phyloP scores from a whole-genome alignment of 30 jellyfish, hydroid and myxozoan genomes.

The Sanderia malayensis region DNA sequence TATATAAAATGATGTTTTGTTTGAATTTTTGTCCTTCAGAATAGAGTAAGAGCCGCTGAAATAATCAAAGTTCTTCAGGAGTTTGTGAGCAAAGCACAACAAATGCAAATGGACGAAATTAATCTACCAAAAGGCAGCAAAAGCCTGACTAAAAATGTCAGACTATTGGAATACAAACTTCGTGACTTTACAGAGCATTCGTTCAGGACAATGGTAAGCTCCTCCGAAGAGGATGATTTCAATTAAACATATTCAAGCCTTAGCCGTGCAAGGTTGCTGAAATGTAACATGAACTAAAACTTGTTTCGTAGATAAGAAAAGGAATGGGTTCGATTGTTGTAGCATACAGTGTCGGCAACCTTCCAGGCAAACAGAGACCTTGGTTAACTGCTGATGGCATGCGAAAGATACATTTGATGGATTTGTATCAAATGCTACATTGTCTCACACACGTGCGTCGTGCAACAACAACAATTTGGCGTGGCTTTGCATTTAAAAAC shows the following conservation, averaged over 20 bases:
- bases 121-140: constrained; percentile 29
- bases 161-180: constrained; percentile 41
- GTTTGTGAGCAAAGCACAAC: constrained; percentile 43
- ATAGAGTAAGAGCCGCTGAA: constrained; percentile 13
- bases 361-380: constrained; percentile 29
- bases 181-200: constrained; percentile 40
- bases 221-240: no score
- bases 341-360: constrained; percentile 44
- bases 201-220: no score
- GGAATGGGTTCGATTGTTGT: constrained; percentile 14
- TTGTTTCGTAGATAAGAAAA: constrained; percentile 6
- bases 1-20: neutral
- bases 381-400: constrained; percentile 12
- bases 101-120: constrained; percentile 46
- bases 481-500: neutral
- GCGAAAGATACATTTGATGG: constrained; percentile 1
- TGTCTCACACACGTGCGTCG: constrained; percentile 20
- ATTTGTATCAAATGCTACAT: constrained; percentile 19
- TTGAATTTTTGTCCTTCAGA: neutral
- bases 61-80: constrained; percentile 35
- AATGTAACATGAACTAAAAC: no score
- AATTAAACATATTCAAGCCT: no score
- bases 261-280: no score
- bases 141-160: constrained; percentile 7
- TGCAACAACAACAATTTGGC: neutral